Base-by-base conservation (phyloP, 2,797 vertebrate genomes). In the Danio albolineatus region DNA sequence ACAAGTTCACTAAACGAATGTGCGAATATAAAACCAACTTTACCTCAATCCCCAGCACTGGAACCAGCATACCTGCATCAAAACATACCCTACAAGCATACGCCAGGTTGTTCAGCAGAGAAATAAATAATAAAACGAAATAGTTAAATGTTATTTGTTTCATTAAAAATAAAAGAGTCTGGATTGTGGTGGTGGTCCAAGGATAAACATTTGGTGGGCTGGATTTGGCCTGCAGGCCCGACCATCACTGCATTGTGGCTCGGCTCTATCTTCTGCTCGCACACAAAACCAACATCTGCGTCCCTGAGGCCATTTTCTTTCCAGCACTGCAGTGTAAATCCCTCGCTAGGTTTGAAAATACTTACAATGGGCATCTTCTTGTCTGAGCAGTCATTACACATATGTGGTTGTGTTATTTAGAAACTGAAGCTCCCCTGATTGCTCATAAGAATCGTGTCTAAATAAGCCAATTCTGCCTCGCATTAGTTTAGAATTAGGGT, bases 401-500 rank as follows among this genome's bases (percentile, higher is more conserved):
- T 73, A 10, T 67, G 48, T 21, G 9, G 14, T n/a, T 65, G 13
- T 46, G 46, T 53, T 71, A 39, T 59, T 65, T 78, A 44, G 51
- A 14, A 60, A 62, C 36, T 53, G 54, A 79, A 79, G 57, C 64
- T 51, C 64, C 48, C 5, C 70, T 51, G 46, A 72, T 76, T 60
- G 57, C 70, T 60, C 60, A 19, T 56, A 38, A 57, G 28, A 67
- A 53, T 17, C 41, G n/a, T 76, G 65, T 53, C 72, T 59, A 85
- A 89, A 89, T 88, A 87, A 85, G 85, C 57, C 1, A 86, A 85
- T 89, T 89, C 86, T 87, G 87, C 85, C 74, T 87, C 86, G 85
- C 91, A 90, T 92, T 91, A 91, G 85, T 71, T 83, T 72, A 82
- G 89, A 84, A 87, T 90, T 89, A 87, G 56, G 71, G 83, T 87